Conservation (phyloP, 1,140 invertebrate species). For the Prorops nasuta region DNA sequence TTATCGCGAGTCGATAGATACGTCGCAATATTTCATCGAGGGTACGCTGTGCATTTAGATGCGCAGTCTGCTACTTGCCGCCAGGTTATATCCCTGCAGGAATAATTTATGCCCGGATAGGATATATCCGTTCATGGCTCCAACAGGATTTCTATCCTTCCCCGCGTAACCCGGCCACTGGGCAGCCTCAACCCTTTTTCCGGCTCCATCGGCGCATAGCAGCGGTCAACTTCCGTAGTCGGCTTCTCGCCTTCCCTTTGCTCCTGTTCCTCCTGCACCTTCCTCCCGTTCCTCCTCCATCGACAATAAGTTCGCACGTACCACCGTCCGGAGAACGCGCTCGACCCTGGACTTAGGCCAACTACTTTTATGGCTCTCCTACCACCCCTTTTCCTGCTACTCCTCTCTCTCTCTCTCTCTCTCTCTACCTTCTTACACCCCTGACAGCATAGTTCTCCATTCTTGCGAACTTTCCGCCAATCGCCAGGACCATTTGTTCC, state of each 20-base stretch:
- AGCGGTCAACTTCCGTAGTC: no score
- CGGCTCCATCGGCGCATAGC: no score
- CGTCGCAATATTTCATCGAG: not conserved
- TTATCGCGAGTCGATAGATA: not conserved
- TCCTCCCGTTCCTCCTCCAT: not conserved
- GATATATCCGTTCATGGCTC: no score
- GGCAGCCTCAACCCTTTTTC: no score
- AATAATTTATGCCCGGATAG: not conserved
- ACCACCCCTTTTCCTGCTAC: not conserved
- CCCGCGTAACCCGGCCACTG: no score
- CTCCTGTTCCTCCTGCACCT: not conserved
- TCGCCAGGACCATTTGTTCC: slow-evolving; percentile 30
- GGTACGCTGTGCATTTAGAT: not conserved
- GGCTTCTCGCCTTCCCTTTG: slow-evolving; percentile 6
- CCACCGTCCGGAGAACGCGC: slow-evolving; percentile 7
- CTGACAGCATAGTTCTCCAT: no score
- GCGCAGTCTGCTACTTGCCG: not conserved
- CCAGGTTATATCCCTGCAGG: not conserved
- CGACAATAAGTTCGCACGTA: slow-evolving; percentile 29
- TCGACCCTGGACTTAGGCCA: slow-evolving; percentile 28
- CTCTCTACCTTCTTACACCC: no score
- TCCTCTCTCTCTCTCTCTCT: not conserved
- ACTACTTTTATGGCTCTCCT: slow-evolving; percentile 25
- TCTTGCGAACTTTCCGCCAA: no score
- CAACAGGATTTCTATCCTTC: not conserved